A percentile compares a stretch with the other conserved stretches of the same genome.
These are phyloP conservation scores for Halcyon leucocephala DNA, from an alignment of 2,797 vertebrate species.

Conservation along the genomic window DNA sequence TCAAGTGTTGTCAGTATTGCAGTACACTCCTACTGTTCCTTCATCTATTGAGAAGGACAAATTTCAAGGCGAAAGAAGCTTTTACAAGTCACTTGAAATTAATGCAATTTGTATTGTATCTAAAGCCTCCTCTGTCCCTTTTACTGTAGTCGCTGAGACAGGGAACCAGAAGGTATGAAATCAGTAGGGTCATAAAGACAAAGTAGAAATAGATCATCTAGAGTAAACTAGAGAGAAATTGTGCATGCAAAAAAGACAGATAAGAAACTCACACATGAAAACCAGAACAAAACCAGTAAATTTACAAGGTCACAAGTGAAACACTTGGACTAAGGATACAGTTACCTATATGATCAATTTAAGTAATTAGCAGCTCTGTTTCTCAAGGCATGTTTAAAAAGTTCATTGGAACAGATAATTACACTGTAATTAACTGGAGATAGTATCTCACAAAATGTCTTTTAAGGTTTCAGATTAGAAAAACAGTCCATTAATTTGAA, in stretches of 20 bases:
- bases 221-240: background rate
- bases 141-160: background rate
- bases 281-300: background rate
- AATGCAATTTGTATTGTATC: background rate
- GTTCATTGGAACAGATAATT: background rate
- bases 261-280: background rate
- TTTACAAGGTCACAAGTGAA: background rate
- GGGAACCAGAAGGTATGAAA: background rate
- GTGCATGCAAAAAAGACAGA: background rate
- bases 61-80: background rate
- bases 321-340: background rate
- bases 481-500: constrained; percentile 27
- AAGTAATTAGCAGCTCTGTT: background rate
- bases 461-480: constrained; percentile 68
- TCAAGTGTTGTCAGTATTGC: background rate
- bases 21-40: background rate
- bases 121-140: background rate
- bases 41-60: background rate
- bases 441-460: constrained; percentile 7
- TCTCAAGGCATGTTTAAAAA: background rate
- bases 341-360: background rate
- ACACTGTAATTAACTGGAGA: background rate
- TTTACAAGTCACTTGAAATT: background rate
- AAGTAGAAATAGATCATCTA: background rate
- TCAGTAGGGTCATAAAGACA: background rate